Percentiles rank a stretch among this genome's conserved stretches.
Evolutionary conservation across 2,797 vertebrate species (phyloP).

Genomic region (Bufotes viridis): DNA sequence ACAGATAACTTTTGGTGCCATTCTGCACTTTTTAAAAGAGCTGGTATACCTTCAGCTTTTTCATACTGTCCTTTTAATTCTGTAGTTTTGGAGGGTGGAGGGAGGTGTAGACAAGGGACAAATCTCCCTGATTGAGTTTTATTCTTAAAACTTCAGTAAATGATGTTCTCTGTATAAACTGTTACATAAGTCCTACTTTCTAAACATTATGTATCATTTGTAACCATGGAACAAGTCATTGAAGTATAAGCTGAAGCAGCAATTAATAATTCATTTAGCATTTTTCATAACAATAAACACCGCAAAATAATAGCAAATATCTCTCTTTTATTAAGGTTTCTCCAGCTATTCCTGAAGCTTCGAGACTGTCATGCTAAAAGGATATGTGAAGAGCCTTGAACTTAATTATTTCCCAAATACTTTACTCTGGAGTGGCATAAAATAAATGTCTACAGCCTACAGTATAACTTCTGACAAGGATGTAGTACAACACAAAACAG

Average conservation of each 20-base stretch:
- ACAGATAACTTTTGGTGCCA: no score
- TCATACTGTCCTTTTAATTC: neutral
- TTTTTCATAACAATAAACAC: constrained; percentile 15
- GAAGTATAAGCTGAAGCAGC: neutral
- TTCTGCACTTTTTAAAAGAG: no score
- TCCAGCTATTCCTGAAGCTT: constrained; percentile 5
- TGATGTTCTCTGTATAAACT: neutral
- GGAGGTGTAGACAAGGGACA: no score
- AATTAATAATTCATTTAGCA: neutral
- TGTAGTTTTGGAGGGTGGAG: neutral
- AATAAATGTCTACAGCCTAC: constrained; percentile 33
- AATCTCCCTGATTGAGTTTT: neutral
- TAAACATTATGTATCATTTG: neutral
- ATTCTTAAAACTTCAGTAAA: neutral
- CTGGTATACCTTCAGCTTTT: no score
- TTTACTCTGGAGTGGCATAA: constrained; percentile 49
- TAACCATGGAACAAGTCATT: neutral
- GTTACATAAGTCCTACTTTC: neutral
- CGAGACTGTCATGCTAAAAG: constrained; percentile 15
- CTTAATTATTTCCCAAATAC: constrained; percentile 44
- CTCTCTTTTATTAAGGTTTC: neutral
- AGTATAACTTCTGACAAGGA: constrained; percentile 37
- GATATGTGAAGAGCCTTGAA: constrained; percentile 33
- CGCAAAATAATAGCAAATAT: neutral
- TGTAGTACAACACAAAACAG: constrained; percentile 22